Conservation (phyloP, 2,888 invertebrate species). For the Dexiosoma caninum region DNA sequence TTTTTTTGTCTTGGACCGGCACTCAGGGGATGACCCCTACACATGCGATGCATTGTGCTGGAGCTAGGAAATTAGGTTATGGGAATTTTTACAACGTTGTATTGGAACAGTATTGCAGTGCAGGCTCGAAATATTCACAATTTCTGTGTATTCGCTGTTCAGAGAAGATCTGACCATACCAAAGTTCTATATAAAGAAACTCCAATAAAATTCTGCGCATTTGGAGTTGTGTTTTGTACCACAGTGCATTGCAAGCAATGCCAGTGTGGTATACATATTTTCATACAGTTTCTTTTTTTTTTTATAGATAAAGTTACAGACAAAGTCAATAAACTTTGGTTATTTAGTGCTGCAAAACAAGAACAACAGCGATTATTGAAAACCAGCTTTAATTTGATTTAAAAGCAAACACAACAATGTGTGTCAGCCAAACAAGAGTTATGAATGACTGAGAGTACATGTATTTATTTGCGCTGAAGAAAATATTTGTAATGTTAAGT, state of each 20-base stretch:
- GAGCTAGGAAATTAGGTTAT: too few relatives aligned
- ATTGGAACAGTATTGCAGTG: too few relatives aligned
- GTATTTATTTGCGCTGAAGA: background rate
- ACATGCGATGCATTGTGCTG: too few relatives aligned
- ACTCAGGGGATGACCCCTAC: too few relatives aligned
- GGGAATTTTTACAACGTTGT: too few relatives aligned
- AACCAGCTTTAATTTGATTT: constrained; percentile 23
- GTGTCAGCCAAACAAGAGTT: background rate
- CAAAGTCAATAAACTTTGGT: constrained; percentile 29
- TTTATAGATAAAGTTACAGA: background rate
- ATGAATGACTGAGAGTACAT: background rate
- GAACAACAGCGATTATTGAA: background rate
- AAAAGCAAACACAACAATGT: background rate
- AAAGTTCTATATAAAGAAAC: too few relatives aligned
- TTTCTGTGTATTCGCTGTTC: too few relatives aligned
- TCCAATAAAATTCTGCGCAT: too few relatives aligned
- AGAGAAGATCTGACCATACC: too few relatives aligned
- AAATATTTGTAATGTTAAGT: background rate
- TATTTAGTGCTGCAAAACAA: background rate
- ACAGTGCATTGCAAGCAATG: constrained; percentile 1
- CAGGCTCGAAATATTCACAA: too few relatives aligned
- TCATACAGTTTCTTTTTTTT: background rate
- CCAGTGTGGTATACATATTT: constrained; percentile 7
- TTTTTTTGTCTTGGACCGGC: too few relatives aligned
- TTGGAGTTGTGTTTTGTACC: background rate